phyloP scores from a whole-genome alignment of 2,888 invertebrate species.

The Dusona sp. region DNA sequence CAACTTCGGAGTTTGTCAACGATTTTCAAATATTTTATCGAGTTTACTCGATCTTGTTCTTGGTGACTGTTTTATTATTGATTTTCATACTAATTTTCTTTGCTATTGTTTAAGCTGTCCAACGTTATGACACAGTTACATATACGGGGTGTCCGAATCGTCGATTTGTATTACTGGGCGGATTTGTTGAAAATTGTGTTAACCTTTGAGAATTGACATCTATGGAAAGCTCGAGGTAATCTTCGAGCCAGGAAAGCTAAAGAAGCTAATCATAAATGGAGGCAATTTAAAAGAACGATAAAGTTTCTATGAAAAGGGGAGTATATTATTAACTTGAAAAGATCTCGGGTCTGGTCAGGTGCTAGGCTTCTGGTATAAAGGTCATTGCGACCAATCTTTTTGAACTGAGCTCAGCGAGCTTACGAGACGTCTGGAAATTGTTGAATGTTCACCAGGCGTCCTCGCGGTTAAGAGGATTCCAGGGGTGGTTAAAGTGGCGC shows the following conservation, averaged over 20 bases:
- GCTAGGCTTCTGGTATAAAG: constrained; percentile 2
- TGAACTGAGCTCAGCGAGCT: constrained; percentile 7
- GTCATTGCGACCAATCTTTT: constrained; percentile 31
- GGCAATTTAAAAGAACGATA: neutral
- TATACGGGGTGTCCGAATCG: neutral
- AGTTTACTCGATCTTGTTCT: neutral
- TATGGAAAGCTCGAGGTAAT: neutral
- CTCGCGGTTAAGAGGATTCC: constrained; percentile 63
- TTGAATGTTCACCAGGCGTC: constrained; percentile 46
- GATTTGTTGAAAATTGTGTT: neutral
- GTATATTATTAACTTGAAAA: constrained; percentile 14
- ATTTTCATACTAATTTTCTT: neutral
- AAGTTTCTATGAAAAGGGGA: neutral
- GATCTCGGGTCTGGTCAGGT: constrained; percentile 10
- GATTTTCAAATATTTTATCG: neutral
- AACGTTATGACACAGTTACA: neutral
- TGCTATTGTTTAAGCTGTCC: neutral
- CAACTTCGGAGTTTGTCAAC: neutral
- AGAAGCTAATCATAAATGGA: neutral
- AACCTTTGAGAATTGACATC: neutral
- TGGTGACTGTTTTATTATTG: neutral
- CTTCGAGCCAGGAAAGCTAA: neutral
- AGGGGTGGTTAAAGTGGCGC: constrained; percentile 64
- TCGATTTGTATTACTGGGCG: neutral
- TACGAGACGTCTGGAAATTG: constrained; percentile 59